Percentiles rank a stretch among this genome's conserved stretches.
phyloP scores from a whole-genome alignment of 2,888 invertebrate genomes.

The Kryphioiulus occultus region DNA sequence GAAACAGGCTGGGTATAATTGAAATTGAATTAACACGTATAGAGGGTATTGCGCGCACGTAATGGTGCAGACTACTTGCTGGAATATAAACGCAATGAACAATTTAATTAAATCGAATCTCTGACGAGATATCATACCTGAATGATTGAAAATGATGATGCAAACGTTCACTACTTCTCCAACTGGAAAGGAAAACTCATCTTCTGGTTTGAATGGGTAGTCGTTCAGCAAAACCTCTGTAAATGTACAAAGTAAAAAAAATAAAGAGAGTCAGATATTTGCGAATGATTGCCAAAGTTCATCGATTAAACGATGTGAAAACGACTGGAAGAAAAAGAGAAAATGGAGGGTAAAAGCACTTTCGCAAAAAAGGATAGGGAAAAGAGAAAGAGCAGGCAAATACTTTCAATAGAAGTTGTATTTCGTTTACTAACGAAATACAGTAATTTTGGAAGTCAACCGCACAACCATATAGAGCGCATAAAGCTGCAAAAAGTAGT shows the following conservation, averaged over 20 bases:
- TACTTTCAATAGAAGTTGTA: background rate
- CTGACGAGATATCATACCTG: slow-evolving; percentile 64
- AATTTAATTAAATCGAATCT: slow-evolving; percentile 43
- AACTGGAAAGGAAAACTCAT: slow-evolving; percentile 77
- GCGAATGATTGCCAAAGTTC: slow-evolving; percentile 31
- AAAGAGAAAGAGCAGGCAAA: background rate
- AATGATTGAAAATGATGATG: slow-evolving; percentile 79
- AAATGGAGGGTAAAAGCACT: slow-evolving; percentile 22
- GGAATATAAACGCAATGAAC: background rate
- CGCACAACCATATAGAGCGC: background rate
- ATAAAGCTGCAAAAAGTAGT: background rate
- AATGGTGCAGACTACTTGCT: background rate
- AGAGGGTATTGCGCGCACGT: background rate
- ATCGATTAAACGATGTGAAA: slow-evolving; percentile 25
- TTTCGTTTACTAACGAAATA: slow-evolving; percentile 24
- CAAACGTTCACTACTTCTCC: slow-evolving; percentile 80
- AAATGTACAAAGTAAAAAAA: slow-evolving; percentile 34
- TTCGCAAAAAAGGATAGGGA: background rate
- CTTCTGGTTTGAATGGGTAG: slow-evolving; percentile 76
- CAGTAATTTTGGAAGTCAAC: slow-evolving; percentile 30
- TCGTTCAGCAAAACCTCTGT: slow-evolving; percentile 81
- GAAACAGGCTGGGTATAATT: background rate
- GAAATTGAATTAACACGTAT: background rate
- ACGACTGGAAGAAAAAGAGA: slow-evolving; percentile 35
- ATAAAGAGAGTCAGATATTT: slow-evolving; percentile 17